These are phyloP conservation scores for Rhamnusium bicolor DNA, from an alignment of 2,888 invertebrate genomes.

Conservation along the genomic window DNA sequence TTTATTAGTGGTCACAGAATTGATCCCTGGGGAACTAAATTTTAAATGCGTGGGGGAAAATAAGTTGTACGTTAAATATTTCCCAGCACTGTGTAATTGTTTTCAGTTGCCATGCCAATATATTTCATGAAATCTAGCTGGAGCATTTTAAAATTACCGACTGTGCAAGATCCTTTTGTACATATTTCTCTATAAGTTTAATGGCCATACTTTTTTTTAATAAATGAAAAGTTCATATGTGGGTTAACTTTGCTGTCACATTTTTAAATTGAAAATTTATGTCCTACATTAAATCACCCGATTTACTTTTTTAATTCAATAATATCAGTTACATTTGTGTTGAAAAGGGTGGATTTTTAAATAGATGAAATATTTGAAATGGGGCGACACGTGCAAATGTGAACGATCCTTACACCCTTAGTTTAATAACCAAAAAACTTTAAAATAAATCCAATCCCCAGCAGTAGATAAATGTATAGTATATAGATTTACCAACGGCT, in stretches of 20 bases:
- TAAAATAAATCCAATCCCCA: conserved; percentile 36
- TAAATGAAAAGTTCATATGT: conserved; percentile 30
- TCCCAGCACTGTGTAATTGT: not conserved
- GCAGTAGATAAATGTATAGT: not conserved
- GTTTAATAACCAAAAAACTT: conserved; percentile 43
- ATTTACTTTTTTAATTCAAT: conserved; percentile 44
- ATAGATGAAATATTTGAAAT: conserved; percentile 48
- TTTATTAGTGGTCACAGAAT: not conserved
- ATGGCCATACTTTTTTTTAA: conserved; percentile 2
- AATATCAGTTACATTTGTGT: conserved; percentile 50
- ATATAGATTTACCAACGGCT: conserved; percentile 15
- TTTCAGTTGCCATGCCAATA: not conserved
- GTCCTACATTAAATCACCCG: conserved; percentile 44
- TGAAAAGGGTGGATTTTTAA: conserved; percentile 52
- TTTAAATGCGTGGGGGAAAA: not conserved
- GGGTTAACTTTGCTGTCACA: conserved; percentile 39
- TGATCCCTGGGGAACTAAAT: not conserved
- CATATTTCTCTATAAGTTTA: conserved; percentile 1
- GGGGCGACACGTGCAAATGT: conserved; percentile 44
- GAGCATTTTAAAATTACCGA: not conserved
- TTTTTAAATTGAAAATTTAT: conserved; percentile 46
- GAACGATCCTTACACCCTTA: conserved; percentile 25
- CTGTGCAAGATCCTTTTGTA: not conserved
- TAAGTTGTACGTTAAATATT: no score
- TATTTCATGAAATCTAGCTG: not conserved